These are phyloP conservation scores for Pipistrellus pygmaeus DNA, from an alignment of 2,797 vertebrate genomes.

Conservation along the genomic window DNA sequence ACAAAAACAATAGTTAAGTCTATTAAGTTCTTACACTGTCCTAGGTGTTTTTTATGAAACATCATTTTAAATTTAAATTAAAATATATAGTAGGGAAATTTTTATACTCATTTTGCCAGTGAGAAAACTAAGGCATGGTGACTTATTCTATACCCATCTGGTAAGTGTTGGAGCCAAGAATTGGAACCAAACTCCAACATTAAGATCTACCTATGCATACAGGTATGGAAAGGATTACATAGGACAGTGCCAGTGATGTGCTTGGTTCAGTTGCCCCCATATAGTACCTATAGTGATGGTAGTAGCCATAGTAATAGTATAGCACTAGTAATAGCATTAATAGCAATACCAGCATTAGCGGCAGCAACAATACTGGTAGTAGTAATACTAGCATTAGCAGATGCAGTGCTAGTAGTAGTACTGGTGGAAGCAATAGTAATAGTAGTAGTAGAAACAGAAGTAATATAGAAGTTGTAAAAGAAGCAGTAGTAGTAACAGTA, in stretches of 20 bases:
- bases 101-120: background rate
- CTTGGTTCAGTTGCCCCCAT: background rate
- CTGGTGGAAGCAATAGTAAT: background rate
- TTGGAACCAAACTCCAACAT: background rate
- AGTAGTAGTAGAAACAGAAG: too few species aligned
- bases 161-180: background rate
- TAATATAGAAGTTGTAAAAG: rapidly evolving
- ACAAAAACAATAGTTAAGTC: background rate
- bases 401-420: rapidly evolving
- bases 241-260: background rate
- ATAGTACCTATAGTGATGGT: rapidly evolving
- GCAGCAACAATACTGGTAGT: background rate
- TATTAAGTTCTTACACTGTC: background rate
- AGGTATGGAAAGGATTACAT: background rate
- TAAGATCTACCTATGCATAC: background rate
- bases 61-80: background rate
- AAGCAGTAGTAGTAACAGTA: background rate
- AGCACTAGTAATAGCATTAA: too few species aligned
- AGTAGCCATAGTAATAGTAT: rapidly evolving
- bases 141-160: background rate
- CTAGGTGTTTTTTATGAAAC: background rate
- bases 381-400: background rate
- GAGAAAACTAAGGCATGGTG: background rate
- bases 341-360: background rate
- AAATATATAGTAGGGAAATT: background rate